Conservation (phyloP, 1,140 invertebrate genomes). For the Euura lappo region DNA sequence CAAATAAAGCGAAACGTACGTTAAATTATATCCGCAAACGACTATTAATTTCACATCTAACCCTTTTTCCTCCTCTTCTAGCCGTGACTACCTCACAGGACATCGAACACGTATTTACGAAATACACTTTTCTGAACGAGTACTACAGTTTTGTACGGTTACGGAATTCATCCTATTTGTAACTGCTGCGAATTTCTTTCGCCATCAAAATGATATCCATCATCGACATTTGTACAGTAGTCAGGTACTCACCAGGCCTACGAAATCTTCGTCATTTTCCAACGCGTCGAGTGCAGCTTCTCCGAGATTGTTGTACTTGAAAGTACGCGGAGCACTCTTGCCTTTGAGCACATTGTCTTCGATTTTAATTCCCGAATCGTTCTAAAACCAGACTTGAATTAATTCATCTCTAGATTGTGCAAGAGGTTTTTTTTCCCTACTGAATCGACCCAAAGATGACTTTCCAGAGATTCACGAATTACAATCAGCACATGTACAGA, state of each 20-base stretch:
- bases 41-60: neutral
- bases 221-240: too few relatives aligned
- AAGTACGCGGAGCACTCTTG: neutral
- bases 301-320: neutral
- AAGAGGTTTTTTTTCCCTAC: too few relatives aligned
- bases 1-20: neutral
- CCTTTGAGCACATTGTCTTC: neutral
- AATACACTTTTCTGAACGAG: neutral
- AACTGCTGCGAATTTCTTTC: too few relatives aligned
- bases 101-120: neutral
- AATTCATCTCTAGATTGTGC: neutral
- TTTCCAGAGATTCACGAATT: too few relatives aligned
- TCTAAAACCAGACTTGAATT: constrained; percentile 12
- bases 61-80: too few relatives aligned
- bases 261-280: neutral
- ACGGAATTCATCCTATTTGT: too few relatives aligned
- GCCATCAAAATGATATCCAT: too few relatives aligned
- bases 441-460: too few relatives aligned
- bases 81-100: too few relatives aligned
- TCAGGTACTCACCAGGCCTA: neutral
- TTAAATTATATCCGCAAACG: neutral
- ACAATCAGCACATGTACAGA: too few relatives aligned
- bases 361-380: neutral
- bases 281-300: neutral
- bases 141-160: too few relatives aligned